Percentiles rank a stretch among this genome's conserved stretches.
phyloP scores from a whole-genome alignment of 2,113 vertebrate species.

The Lamprotornis superbus region DNA sequence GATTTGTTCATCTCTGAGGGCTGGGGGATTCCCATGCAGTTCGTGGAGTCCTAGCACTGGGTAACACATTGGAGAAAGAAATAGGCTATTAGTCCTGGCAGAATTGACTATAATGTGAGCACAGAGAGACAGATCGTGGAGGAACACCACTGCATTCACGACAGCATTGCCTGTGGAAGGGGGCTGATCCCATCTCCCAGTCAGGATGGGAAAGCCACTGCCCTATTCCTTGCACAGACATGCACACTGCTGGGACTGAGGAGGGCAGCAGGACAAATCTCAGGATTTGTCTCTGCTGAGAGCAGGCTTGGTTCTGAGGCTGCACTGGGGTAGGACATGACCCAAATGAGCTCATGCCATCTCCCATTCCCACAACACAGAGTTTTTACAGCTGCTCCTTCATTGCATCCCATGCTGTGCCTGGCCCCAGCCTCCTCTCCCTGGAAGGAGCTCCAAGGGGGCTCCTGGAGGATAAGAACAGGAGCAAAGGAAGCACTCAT shows the following conservation, averaged over 20 bases:
- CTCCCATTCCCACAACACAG: background rate
- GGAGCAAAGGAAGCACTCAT: background rate
- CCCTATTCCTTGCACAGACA: background rate
- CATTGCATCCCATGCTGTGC: fast-evolving
- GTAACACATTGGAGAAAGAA: background rate
- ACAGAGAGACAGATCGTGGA: background rate
- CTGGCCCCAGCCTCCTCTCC: background rate
- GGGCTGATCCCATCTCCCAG: background rate
- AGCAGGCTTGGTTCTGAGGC: background rate
- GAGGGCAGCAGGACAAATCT: background rate
- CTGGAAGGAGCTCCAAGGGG: background rate
- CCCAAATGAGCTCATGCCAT: fast-evolving
- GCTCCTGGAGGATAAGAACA: background rate
- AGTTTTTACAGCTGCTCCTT: background rate
- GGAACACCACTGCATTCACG: background rate
- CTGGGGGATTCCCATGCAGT: background rate
- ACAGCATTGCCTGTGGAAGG: background rate
- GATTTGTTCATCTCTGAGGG: background rate
- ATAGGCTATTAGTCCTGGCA: background rate
- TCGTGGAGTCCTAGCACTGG: background rate
- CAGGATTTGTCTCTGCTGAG: background rate
- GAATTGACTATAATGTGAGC: background rate
- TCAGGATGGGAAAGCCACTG: background rate
- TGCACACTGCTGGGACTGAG: background rate
- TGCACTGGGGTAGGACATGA: background rate